Evolutionary conservation across 2,113 vertebrate genomes (phyloP), one percentile per base, ranked within the genome.

Genomic region (Amphiprion percula): DNA sequence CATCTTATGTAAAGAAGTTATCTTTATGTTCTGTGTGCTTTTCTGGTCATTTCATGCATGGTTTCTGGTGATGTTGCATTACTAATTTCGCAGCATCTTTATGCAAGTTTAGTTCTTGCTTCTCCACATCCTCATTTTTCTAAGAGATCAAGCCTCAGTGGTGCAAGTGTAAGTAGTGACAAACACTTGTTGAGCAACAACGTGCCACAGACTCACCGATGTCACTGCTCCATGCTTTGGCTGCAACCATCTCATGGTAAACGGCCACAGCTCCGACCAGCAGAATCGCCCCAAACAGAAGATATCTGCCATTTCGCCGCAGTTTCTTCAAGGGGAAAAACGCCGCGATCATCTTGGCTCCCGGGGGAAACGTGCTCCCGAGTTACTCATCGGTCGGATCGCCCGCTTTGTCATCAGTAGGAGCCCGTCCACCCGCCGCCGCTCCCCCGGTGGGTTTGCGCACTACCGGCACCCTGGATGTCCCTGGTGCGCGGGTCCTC

Each of bases 301-400:
- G 14, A 55, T 67, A 81, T 68, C 58, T 92, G 10, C 69, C 56
- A 15, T 89, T 90, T 12, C 92, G 91, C 56, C 90, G 80, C 68
- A 95, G 79, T 69, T 92, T 95, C 76, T 92, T 94, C 55, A 91
- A 1, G 3, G 93, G 93, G 19, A 94, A 88, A 60, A 92, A 88
- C 16, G 58, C 59, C 9, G 64, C 23, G 28, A 90, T 71, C 91
- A 92, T 94, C 70, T 54, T 80, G 55, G 3, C n/a, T 73, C 37
- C 46, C 6, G 23, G 41, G 19, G 8, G 19, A 72, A 60, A 66
- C 26, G 70, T 54, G 7, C 21, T 28, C 11, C 24, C 16, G 37
- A 54, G 58, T 23, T 37, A 17, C 15, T 77, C 70, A 84, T 84
- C 52, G 23, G 59, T 50, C 33, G 26, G 39, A 63, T 37, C 30